Evolutionary conservation across 1,140 invertebrate genomes (phyloP), one percentile per base, ranked within the genome.

Genomic region (Drosophila albomicans): DNA sequence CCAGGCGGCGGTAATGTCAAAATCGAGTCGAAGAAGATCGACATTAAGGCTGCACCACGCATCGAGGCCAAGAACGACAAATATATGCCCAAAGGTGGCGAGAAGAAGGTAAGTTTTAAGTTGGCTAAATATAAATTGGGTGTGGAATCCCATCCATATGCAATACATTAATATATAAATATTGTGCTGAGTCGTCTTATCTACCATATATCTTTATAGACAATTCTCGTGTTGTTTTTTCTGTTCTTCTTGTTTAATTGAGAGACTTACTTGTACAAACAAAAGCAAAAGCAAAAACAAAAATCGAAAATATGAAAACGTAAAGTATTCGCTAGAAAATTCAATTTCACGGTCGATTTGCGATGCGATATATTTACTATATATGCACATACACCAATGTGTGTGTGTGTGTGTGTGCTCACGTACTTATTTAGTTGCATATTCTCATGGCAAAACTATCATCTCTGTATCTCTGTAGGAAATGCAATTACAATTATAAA

Each of bases 31-130:
- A 96, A 96, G 84, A 98, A 98, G 93, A 92, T 98, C 6, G 97
- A 98, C 75, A 97, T 97, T 78, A 96, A 96, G 86, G 96, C 96
- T 0, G 95, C 95, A 43, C 95, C 97, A 2, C 96, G 96, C 91
- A 97, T 98, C 87, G 96, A 96, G 54, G 96, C 98, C 51, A 98
- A 98, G 93, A 99, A 99, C 93, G 97, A 98, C n/a, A 95, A 95
- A 74, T 98, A 99, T 88, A 94, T 94, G 38, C 96, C 98, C 13
- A 96, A 96, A 82, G 98, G 98, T 57, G 98, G 98, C 28, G 96
- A 97, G 66, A 98, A 98, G 93, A 98, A 98, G 96, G 97, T 98
- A 94, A 80, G 81, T 72, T 54, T 32, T 32, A 51, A 35, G 10
- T 74, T 58, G 32, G 6, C 66, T 8, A 13, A 11, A 3, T 28